A percentile compares a stretch with the other conserved stretches of the same genome.
Evolutionary conservation across 2,113 vertebrate genomes (phyloP).

Genomic region (Ophthalmolycus amberensis): DNA sequence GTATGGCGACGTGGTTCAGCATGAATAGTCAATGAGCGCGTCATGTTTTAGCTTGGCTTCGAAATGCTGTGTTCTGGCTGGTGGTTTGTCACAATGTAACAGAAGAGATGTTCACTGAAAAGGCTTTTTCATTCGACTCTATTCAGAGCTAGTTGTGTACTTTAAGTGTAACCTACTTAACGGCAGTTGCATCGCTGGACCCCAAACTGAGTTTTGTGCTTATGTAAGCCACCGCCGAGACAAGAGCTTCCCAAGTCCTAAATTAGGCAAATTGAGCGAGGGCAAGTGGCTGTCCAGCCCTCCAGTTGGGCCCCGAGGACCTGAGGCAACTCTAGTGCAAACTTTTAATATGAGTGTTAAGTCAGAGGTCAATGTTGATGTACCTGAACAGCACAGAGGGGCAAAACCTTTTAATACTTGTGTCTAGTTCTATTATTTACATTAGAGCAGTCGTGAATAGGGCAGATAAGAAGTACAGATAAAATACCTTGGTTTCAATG

Average conservation of each 20-base stretch:
- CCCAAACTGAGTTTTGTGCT: constrained; percentile 14
- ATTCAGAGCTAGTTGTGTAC: background rate
- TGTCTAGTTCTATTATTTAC: constrained; percentile 53
- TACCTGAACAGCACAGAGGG: constrained; percentile 6
- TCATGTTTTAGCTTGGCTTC: background rate
- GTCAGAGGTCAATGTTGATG: constrained; percentile 12
- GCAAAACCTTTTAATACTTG: constrained; percentile 3
- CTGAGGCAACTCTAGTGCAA: constrained; percentile 12
- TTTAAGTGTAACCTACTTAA: background rate
- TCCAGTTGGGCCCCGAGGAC: constrained; percentile 3
- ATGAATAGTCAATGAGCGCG: constrained; percentile 9
- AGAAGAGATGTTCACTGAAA: background rate
- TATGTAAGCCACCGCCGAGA: constrained; percentile 27
- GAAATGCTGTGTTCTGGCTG: background rate
- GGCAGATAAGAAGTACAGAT: background rate
- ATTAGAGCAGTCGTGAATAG: constrained; percentile 35
- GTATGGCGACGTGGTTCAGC: background rate
- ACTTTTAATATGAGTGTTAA: constrained; percentile 22
- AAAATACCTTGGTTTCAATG: background rate
- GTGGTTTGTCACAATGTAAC: background rate
- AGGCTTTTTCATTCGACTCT: background rate
- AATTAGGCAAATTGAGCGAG: constrained; percentile 20
- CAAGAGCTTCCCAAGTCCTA: constrained; percentile 19
- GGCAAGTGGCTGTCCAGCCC: constrained; percentile 3
- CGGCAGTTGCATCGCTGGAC: background rate